Evolutionary conservation across 2,797 vertebrate genomes (phyloP), one percentile per base, ranked within the genome.

Genomic region (Philypnodon macrostomus): DNA sequence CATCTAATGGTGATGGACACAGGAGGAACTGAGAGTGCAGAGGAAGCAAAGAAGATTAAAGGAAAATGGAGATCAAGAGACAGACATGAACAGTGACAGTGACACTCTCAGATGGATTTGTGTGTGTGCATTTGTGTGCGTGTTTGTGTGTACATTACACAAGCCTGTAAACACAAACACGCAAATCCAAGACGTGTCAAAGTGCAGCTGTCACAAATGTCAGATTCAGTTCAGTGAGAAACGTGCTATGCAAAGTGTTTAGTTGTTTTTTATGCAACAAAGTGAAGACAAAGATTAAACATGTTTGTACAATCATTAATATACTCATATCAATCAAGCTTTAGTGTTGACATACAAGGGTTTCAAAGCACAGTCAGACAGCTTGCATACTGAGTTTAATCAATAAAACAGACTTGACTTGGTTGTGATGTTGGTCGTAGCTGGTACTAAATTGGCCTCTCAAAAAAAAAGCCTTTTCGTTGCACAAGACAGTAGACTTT

Each of bases 1-100:
- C 33, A 45, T 55, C 63, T 71, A 67, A 68, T 65, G 46, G 58
- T 68, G 61, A 75, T 4, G 4, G 55, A 72, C 59, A 70, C 42
- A 63, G 29, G 53, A 58, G 29, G 66, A 41, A 47, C 51, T 48
- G 47, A 19, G 23, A 37, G 12, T 34, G 32, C 36, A 49, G 47
- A 59, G 55, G 61, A 52, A 33, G 33, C 4, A 47, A 60, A 51
- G 30, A 50, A 69, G 76, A 75, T 74, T 65, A 81, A 74, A 85
- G 67, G 21, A n/a, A 44, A 58, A 7, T n/a, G 42, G 47, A 63
- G 60, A 77, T 71, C 39, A 67, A 62, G 56, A 75, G 56, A 75
- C 37, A 21, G 65, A 67, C 15, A 6, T 40, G 47, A 67, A 53
- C 53, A 67, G 51, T 57, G 50, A 29, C 63, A 59, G 12, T 41